Conservation (phyloP, 2,888 invertebrate species). For the Acleris laterana region DNA sequence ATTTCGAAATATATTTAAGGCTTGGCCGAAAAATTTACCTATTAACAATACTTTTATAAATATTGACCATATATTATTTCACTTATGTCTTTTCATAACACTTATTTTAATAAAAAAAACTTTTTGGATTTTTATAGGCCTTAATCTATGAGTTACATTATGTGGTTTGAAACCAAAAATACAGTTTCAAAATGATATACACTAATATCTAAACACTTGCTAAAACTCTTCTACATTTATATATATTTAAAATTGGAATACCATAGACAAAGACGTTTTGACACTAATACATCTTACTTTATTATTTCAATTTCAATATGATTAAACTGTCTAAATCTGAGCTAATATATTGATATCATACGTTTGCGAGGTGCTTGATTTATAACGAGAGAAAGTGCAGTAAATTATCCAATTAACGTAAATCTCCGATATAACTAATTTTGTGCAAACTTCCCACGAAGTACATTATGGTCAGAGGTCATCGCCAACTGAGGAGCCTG, state of each 20-base stretch:
- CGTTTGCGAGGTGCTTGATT: conserved; percentile 17
- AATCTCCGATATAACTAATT: background rate
- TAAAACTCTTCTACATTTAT: conserved; percentile 9
- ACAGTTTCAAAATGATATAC: background rate
- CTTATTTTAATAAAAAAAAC: conserved; percentile 10
- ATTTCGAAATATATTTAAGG: conserved; percentile 30
- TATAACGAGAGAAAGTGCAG: conserved; percentile 2
- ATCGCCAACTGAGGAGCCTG: no score
- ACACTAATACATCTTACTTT: conserved; percentile 14
- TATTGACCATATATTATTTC: conserved; percentile 7
- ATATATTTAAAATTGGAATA: conserved; percentile 13
- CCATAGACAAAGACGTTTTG: conserved; percentile 19
- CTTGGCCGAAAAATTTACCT: conserved; percentile 11
- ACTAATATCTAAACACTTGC: background rate
- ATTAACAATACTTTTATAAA: conserved; percentile 15
- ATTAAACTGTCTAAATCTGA: background rate
- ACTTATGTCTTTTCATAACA: conserved; percentile 19
- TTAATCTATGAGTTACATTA: background rate
- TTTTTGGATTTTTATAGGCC: background rate
- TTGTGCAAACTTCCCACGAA: background rate
- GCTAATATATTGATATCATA: conserved; percentile 25
- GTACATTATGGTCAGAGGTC: no score
- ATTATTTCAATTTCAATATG: conserved; percentile 9
- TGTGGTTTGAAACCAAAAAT: conserved; percentile 1
- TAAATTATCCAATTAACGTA: background rate